Evolutionary conservation across 2,888 invertebrate genomes (phyloP), one percentile per base, ranked within the genome.

Genomic region (Melanotus villosus): DNA sequence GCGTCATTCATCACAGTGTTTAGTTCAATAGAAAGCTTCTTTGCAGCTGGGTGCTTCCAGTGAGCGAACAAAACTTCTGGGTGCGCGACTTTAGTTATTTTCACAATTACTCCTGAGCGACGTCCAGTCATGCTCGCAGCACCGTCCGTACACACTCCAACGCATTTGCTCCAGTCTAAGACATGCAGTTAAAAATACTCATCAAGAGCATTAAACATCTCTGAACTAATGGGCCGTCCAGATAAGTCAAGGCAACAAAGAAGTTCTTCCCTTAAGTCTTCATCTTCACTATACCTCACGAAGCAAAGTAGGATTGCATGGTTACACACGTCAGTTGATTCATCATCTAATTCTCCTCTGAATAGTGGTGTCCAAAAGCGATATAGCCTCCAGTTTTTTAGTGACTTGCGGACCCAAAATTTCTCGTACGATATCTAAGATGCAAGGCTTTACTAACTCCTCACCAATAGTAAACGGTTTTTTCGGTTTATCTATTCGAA

Each of bases 321-420:
- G 9, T 60, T 60, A 16, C 21, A 6, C 14, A 60, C 10, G 23
- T 60, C 32, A 12, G 30, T 45, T 32, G 47, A 43, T 32, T 60
- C 45, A 21, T 60, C 60, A 26, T 26, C 9, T 60, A 68, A 79
- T 79, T 78, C 79, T 76, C 38, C 78, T 74, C 71, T 75, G 73
- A 73, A 78, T 76, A 71, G 78, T 79, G 76, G 77, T 76, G 73
- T 79, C 78, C 71, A 79, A 79, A 68, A 80, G 74, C 70, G 78
- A 76, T 38, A 79, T 74, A 70, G 70, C 75, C 70, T 75, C 75
- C 74, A 80, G 68, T 75, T 77, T 72, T 76, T 79, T 74, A 73
- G 77, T 77, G 73, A 73, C 71, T 75, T 76, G 80, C 76, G 70
- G 80, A 64, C 72, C 79, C 52, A 72, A 75, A 75, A 77, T 79